These are phyloP conservation scores for Chironomus riparius DNA, from an alignment of 2,888 invertebrate genomes.

Conservation along the genomic window DNA sequence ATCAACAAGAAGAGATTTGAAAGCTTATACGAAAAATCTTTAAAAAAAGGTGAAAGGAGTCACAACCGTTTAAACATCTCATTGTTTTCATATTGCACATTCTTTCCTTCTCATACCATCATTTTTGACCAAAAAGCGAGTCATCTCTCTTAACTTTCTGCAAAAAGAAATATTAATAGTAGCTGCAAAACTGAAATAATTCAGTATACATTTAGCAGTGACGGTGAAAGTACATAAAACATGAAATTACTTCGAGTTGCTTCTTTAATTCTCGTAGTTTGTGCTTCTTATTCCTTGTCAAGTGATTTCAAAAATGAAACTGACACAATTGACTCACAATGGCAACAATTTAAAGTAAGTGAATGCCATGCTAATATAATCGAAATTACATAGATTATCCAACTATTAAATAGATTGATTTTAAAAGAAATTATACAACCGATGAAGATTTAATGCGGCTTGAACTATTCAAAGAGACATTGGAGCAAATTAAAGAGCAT, in stretches of 20 bases:
- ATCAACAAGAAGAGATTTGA: no score
- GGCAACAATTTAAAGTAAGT: not conserved
- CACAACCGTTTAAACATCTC: no score
- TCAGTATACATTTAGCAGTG: not conserved
- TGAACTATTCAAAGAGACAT: not conserved
- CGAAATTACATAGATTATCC: not conserved
- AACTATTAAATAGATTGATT: not conserved
- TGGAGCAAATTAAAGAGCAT: conserved; percentile 2
- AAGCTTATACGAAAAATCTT: no score
- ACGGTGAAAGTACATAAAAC: not conserved
- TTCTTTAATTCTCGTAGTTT: not conserved
- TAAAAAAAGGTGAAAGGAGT: no score
- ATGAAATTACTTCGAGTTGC: not conserved
- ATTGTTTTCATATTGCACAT: no score
- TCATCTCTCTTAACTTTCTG: no score
- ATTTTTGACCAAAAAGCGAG: no score
- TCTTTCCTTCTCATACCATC: no score
- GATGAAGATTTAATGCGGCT: not conserved
- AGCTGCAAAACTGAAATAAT: not conserved
- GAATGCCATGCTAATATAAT: not conserved
- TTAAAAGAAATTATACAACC: not conserved
- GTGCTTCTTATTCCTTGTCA: not conserved
- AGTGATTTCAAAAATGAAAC: not conserved
- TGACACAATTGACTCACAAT: not conserved
- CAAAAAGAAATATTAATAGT: not conserved